phyloP scores from a whole-genome alignment of 2,797 vertebrate genomes.

The Poeciliopsis gracilis region DNA sequence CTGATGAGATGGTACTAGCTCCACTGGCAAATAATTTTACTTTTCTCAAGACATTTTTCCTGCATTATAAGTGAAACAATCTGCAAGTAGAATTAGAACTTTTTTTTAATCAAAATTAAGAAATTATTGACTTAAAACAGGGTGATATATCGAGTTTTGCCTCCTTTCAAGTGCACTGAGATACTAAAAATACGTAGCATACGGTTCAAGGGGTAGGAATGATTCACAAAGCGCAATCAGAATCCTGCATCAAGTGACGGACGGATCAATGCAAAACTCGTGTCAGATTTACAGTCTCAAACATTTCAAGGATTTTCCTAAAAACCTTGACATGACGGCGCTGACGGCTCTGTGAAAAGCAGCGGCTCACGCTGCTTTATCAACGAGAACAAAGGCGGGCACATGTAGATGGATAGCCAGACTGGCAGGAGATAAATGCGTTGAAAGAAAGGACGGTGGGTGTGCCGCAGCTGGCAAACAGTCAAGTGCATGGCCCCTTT shows the following conservation, averaged over 20 bases:
- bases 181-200: no score
- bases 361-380: conserved; percentile 21
- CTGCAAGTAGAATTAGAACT: no score
- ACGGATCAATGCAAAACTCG: conserved; percentile 33
- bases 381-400: conserved; percentile 39
- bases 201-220: neutral
- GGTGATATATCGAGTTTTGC: no score
- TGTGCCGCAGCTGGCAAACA: conserved; percentile 61
- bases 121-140: no score
- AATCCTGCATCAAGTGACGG: conserved; percentile 10
- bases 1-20: no score
- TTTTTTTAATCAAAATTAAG: no score
- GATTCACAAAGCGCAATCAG: neutral
- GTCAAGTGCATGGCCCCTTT: conserved; percentile 52
- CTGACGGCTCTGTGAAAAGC: conserved; percentile 33
- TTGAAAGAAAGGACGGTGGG: conserved; percentile 44
- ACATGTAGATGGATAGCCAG: conserved; percentile 39
- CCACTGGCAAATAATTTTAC: no score
- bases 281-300: conserved; percentile 45
- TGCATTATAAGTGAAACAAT: no score
- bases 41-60: no score
- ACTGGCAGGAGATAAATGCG: conserved; percentile 53
- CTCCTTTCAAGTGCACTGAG: no score
- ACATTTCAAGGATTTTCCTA: conserved; percentile 49
- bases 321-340: conserved; percentile 42